Evolutionary conservation across 2,888 invertebrate genomes (phyloP).

Genomic region (Trichogramma evanescens): DNA sequence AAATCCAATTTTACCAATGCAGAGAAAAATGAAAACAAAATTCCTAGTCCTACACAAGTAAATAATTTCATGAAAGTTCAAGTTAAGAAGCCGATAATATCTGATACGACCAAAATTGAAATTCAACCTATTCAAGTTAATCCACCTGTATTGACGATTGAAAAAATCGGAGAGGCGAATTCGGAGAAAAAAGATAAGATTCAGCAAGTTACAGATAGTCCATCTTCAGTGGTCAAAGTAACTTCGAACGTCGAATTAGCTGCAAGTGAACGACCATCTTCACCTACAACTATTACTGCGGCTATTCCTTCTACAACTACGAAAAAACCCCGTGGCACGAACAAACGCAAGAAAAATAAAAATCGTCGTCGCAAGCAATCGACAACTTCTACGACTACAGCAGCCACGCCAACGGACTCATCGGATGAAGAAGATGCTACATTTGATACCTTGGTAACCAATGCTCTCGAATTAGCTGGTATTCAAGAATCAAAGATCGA

Average conservation of each 20-base stretch:
- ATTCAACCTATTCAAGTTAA: constrained; percentile 36
- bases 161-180: constrained; percentile 33
- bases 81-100: constrained; percentile 34
- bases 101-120: constrained; percentile 33
- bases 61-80: constrained; percentile 37
- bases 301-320: constrained; percentile 48
- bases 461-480: neutral
- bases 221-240: constrained; percentile 40
- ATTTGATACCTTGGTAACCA: constrained; percentile 5
- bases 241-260: constrained; percentile 44
- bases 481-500: constrained; percentile 46
- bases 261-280: constrained; percentile 29
- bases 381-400: constrained; percentile 33
- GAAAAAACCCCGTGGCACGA: constrained; percentile 47
- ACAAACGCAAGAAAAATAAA: constrained; percentile 51
- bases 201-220: constrained; percentile 50
- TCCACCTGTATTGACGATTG: constrained; percentile 32
- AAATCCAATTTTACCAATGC: constrained; percentile 20
- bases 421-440: constrained; percentile 17
- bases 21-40: constrained; percentile 24
- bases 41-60: constrained; percentile 25
- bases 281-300: constrained; percentile 38
- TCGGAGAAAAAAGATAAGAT: constrained; percentile 36
- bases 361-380: constrained; percentile 55
- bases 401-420: constrained; percentile 13